Conservation (phyloP, 2,888 invertebrate species). For the Idaea dimidiata region DNA sequence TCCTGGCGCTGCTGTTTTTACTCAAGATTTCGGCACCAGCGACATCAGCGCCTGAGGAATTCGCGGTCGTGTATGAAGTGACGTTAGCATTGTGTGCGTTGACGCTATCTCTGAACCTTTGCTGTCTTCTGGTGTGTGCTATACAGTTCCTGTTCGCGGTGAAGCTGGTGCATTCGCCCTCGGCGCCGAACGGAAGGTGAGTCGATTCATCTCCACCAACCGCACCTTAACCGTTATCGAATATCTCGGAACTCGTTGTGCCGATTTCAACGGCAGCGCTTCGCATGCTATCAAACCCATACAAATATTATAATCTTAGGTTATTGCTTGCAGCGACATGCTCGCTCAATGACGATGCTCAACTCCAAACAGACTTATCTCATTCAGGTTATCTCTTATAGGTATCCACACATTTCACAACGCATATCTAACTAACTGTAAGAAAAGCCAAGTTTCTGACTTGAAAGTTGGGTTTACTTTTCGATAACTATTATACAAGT, state of each 20-base stretch:
- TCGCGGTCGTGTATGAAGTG: constrained; percentile 94
- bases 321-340: constrained; percentile 45
- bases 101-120: constrained; percentile 92
- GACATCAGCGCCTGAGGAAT: constrained; percentile 86
- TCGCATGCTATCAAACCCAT: constrained; percentile 34
- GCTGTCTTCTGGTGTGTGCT: constrained; percentile 95
- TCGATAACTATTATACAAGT: constrained; percentile 36
- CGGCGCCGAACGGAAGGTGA: constrained; percentile 87
- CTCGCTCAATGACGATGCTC: constrained; percentile 28
- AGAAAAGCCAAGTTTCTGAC: constrained; percentile 51
- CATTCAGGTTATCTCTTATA: constrained; percentile 57
- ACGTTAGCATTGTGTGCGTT: constrained; percentile 94
- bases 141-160: constrained; percentile 97
- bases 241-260: constrained; percentile 58
- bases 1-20: constrained; percentile 91
- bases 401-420: constrained; percentile 46
- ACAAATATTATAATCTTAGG: constrained; percentile 58
- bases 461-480: constrained; percentile 44
- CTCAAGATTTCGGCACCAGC: constrained; percentile 89
- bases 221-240: constrained; percentile 35
- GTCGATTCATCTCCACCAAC: constrained; percentile 32
- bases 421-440: constrained; percentile 52
- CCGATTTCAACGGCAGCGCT: constrained; percentile 31
- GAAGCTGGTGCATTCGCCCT: constrained; percentile 92
- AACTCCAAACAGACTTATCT: constrained; percentile 58